phyloP scores from a whole-genome alignment of 1,140 invertebrate genomes.

The Drosophila truncata region DNA sequence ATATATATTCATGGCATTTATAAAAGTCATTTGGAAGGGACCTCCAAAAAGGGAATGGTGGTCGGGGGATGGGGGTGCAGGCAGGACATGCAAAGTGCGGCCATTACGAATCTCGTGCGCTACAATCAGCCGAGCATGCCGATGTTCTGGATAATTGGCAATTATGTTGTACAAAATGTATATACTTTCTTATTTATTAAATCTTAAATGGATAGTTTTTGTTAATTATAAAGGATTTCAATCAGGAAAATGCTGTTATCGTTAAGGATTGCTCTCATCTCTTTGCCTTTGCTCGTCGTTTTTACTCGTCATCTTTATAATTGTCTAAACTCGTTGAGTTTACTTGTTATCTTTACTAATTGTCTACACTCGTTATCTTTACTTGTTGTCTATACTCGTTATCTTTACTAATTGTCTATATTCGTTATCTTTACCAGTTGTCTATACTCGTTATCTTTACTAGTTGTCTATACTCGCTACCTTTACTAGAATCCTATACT shows the following conservation, averaged over 20 bases:
- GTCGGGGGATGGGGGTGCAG: neutral
- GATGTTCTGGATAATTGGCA: neutral
- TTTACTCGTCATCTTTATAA: no score
- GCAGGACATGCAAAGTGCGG: constrained; percentile 61
- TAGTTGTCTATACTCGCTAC: no score
- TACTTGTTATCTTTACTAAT: no score
- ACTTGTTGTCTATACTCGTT: no score
- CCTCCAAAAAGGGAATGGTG: neutral
- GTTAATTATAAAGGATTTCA: neutral
- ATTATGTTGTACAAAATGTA: neutral
- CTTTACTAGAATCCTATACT: no score
- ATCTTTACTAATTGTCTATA: no score
- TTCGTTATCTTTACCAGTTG: no score
- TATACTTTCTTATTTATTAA: neutral
- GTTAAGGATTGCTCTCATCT: neutral
- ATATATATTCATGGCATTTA: constrained; percentile 79
- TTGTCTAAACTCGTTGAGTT: no score
- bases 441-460: no score
- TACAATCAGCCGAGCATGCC: constrained; percentile 23
- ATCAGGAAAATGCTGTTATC: neutral
- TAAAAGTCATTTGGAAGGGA: constrained; percentile 77
- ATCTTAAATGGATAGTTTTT: neutral
- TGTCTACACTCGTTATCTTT: no score
- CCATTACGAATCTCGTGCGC: constrained; percentile 60
- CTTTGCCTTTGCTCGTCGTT: neutral